These are phyloP conservation scores for Cossypha niveicapilla DNA, from an alignment of 2,797 vertebrate genomes.

Conservation along the genomic window DNA sequence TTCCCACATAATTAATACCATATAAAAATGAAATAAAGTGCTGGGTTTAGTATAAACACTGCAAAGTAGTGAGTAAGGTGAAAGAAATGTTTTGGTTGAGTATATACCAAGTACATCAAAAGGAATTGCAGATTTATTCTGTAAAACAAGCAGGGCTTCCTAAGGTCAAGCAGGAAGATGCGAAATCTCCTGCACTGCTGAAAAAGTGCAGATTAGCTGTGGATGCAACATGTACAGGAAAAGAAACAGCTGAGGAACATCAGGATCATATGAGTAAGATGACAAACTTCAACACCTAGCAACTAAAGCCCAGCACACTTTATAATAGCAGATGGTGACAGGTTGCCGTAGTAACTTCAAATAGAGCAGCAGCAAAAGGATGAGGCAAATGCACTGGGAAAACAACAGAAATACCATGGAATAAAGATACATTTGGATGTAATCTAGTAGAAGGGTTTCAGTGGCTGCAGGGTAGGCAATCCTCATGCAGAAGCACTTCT, in stretches of 20 bases:
- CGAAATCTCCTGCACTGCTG: not conserved
- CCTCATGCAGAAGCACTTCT: not conserved
- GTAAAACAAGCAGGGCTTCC: not conserved
- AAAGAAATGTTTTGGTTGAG: not conserved
- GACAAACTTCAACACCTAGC: slow-evolving; percentile 70
- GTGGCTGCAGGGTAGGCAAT: not conserved
- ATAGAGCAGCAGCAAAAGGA: slow-evolving; percentile 58
- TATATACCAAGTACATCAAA: not conserved
- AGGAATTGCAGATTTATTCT: not conserved
- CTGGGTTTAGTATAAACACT: not conserved
- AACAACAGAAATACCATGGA: not conserved
- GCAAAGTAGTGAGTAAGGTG: not conserved
- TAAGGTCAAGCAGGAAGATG: not conserved
- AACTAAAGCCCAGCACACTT: slow-evolving; percentile 71
- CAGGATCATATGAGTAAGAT: not conserved
- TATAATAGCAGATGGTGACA: slow-evolving; percentile 71
- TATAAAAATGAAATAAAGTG: not conserved
- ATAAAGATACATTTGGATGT: not conserved
- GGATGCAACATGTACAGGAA: not conserved
- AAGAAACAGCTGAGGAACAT: not conserved
- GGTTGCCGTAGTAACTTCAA: slow-evolving; percentile 80
- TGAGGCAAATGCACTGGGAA: slow-evolving; percentile 51
- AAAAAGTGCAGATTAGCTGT: not conserved
- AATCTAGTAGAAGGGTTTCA: not conserved
- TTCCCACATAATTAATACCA: not conserved